Evolutionary conservation across 2,888 invertebrate genomes (phyloP).

Genomic region (Brachyopa scutellaris): DNA sequence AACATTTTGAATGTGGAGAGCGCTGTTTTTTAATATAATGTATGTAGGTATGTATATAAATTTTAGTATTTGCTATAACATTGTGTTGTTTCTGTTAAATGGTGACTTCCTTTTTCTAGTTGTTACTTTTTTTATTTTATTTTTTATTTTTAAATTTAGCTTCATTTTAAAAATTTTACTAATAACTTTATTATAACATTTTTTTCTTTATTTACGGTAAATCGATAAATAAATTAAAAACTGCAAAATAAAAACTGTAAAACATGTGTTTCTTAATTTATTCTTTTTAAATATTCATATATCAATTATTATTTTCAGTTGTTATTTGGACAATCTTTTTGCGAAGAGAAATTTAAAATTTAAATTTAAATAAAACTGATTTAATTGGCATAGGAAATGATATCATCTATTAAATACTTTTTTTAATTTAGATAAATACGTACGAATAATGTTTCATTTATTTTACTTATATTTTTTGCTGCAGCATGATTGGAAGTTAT

Average conservation of each 20-base stretch:
- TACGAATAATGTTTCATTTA: slow-evolving; percentile 45
- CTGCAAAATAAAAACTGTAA: slow-evolving; percentile 33
- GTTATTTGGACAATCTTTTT: slow-evolving; percentile 49
- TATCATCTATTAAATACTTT: slow-evolving; percentile 26
- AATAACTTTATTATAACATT: slow-evolving; percentile 66
- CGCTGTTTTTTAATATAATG: slow-evolving; percentile 32
- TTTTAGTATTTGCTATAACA: slow-evolving; percentile 66
- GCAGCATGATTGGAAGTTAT: neutral
- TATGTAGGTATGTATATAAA: slow-evolving; percentile 3
- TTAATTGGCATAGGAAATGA: slow-evolving; percentile 50
- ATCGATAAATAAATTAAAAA: slow-evolving; percentile 21
- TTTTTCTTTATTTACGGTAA: slow-evolving; percentile 28
- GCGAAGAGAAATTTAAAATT: slow-evolving; percentile 40
- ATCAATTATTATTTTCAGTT: slow-evolving; percentile 11
- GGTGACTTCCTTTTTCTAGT: slow-evolving; percentile 49
- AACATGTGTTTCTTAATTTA: no score
- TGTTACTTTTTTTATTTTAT: slow-evolving; percentile 23
- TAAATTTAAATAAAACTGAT: slow-evolving; percentile 64
- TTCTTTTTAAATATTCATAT: no score
- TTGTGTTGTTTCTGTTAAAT: slow-evolving; percentile 64
- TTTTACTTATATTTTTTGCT: neutral
- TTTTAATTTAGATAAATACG: slow-evolving; percentile 47
- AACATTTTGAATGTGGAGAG: slow-evolving; percentile 71
- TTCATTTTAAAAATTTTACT: slow-evolving; percentile 68
- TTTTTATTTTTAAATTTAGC: slow-evolving; percentile 42